Conservation (phyloP, 2,113 vertebrate species). For the Campylorhamphus procurvoides region DNA sequence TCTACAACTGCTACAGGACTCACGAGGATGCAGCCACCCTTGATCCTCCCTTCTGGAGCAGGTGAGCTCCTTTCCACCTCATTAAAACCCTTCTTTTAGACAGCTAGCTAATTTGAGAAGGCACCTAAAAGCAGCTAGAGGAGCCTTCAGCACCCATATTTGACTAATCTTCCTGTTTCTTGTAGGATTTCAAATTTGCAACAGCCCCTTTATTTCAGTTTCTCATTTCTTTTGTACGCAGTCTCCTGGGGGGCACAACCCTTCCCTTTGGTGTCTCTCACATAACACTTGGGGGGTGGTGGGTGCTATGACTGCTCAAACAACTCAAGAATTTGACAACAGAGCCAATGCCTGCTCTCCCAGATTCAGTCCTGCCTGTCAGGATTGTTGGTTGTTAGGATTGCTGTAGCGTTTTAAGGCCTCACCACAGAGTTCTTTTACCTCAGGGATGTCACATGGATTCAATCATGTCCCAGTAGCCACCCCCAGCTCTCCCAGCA, state of each 20-base stretch:
- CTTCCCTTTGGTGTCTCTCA: background rate
- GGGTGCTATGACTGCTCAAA: background rate
- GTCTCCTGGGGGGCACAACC: background rate
- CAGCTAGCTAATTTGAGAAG: background rate
- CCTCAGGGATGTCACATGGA: slow-evolving; percentile 25
- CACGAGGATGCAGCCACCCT: background rate
- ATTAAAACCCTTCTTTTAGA: background rate
- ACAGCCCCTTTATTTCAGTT: background rate
- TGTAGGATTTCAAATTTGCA: background rate
- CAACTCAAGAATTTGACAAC: background rate
- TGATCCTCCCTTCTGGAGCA: background rate
- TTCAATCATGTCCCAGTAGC: slow-evolving; percentile 50
- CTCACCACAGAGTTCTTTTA: background rate
- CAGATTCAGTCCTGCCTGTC: background rate
- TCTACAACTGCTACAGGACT: background rate
- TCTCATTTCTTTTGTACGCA: background rate
- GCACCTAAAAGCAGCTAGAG: background rate
- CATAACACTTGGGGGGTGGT: background rate
- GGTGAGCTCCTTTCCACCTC: background rate
- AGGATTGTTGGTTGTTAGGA: background rate
- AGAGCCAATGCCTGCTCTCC: background rate
- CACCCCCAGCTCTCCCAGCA: slow-evolving; percentile 63
- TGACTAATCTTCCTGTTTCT: background rate
- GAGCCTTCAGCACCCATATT: background rate
- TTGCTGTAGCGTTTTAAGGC: background rate